phyloP scores from a whole-genome alignment of 2,888 invertebrate genomes.

The Oscheius sp. region DNA sequence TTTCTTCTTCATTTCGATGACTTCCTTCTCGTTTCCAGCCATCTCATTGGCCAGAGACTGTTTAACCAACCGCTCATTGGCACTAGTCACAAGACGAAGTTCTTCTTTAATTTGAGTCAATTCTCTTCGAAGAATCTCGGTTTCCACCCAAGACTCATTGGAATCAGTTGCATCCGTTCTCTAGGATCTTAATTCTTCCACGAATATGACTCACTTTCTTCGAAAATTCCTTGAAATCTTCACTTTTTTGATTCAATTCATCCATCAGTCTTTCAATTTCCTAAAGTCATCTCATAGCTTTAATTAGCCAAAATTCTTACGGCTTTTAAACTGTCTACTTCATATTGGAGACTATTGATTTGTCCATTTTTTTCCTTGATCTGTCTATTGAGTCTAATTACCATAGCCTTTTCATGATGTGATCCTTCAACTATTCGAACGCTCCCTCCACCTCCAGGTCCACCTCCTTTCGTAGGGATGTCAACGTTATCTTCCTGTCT shows the following conservation, averaged over 20 bases:
- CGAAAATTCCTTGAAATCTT: not conserved
- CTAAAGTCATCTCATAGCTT: not conserved
- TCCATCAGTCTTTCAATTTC: not conserved
- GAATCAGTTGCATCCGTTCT: not conserved
- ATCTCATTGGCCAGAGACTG: slow-evolving; percentile 48
- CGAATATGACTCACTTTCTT: not conserved
- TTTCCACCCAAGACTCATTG: not conserved
- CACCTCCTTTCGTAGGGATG: not conserved
- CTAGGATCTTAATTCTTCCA: not conserved
- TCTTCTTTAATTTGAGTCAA: slow-evolving; percentile 47
- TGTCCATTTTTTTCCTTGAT: slow-evolving; percentile 49
- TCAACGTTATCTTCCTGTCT: not conserved
- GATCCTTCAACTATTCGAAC: slow-evolving; percentile 12
- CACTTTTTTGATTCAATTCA: not conserved
- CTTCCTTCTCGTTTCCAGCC: slow-evolving; percentile 36
- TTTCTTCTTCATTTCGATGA: slow-evolving; percentile 51
- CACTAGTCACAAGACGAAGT: slow-evolving; percentile 53
- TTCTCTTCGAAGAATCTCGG: slow-evolving; percentile 40
- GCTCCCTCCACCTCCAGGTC: not conserved
- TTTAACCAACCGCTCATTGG: slow-evolving; percentile 59
- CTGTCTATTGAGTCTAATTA: slow-evolving; percentile 52
- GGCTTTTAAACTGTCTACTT: slow-evolving; percentile 43
- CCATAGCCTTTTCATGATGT: slow-evolving; percentile 52
- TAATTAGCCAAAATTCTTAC: slow-evolving; percentile 22
- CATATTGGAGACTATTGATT: slow-evolving; percentile 42